Percentiles rank a stretch among this genome's conserved stretches.
Evolutionary conservation across 53 echinoderm and acorn worm species (phyloP).

Genomic region (Crossaster papposus): DNA sequence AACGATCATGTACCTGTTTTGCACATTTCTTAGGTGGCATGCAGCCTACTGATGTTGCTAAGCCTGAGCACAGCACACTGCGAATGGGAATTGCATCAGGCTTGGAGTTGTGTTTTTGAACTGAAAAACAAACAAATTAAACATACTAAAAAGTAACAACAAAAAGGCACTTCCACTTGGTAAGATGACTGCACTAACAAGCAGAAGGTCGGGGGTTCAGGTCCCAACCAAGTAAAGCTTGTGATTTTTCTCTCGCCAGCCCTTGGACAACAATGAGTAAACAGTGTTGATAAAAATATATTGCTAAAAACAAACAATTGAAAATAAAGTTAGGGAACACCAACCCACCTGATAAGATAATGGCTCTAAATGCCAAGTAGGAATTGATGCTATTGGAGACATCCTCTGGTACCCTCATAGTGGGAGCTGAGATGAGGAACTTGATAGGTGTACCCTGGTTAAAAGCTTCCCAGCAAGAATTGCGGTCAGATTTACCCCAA

Average conservation of each 20-base stretch:
- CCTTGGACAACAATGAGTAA: too few relatives aligned
- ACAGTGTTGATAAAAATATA: too few relatives aligned
- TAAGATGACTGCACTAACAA: neutral
- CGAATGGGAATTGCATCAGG: conserved; percentile 82
- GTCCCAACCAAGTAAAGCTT: neutral
- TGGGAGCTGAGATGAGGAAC: conserved; percentile 98
- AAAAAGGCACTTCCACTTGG: neutral
- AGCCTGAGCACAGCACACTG: conserved; percentile 94
- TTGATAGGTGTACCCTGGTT: conserved; percentile 96
- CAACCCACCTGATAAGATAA: conserved; percentile 82
- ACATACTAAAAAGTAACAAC: neutral
- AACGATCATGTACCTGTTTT: conserved; percentile 98
- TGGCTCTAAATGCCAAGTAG: conserved; percentile 91
- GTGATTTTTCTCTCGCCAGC: too few relatives aligned
- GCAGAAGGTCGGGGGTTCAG: too few relatives aligned
- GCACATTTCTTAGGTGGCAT: conserved; percentile 96
- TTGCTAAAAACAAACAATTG: neutral
- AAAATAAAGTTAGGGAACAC: neutral
- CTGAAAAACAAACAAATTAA: too few relatives aligned
- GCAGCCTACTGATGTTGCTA: conserved; percentile 89
- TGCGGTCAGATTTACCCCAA: conserved; percentile 85
- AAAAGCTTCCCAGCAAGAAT: conserved; percentile 78
- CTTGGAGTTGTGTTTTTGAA: conserved; percentile 92
- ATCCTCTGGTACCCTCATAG: conserved; percentile 93
- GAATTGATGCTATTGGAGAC: conserved; percentile 91